These are phyloP conservation scores for Harmothoe impar DNA, from an alignment of 2,888 invertebrate species.

Conservation along the genomic window DNA sequence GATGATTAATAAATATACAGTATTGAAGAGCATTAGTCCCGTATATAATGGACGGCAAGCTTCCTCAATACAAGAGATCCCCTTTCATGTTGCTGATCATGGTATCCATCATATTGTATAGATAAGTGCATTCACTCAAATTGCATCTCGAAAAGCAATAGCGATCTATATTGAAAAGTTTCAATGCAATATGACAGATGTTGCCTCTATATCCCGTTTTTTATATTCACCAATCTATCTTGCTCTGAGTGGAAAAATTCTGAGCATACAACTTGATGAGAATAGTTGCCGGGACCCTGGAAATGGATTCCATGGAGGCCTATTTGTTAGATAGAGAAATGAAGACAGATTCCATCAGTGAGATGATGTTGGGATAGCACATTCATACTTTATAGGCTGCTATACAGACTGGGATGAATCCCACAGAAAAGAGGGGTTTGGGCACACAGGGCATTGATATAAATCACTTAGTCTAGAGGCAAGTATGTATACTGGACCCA, in stretches of 20 bases:
- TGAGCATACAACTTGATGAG: no score
- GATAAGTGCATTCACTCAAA: background rate
- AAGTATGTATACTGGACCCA: slow-evolving; percentile 6
- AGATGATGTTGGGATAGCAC: background rate
- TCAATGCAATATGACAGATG: background rate
- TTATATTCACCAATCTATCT: no score
- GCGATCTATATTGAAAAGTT: background rate
- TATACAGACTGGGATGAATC: slow-evolving; percentile 11
- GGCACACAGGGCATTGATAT: background rate
- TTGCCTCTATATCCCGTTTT: no score
- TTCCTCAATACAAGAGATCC: no score
- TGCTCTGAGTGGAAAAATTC: no score
- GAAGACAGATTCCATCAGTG: slow-evolving; percentile 39
- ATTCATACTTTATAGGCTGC: slow-evolving; percentile 44
- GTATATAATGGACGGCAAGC: no score
- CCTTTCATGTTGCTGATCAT: no score
- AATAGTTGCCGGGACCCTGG: no score
- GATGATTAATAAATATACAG: no score
- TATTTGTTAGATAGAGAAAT: background rate
- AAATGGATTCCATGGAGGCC: no score
- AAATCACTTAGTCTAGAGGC: slow-evolving; percentile 30
- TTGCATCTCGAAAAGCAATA: background rate
- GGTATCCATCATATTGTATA: background rate
- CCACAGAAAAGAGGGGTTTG: slow-evolving; percentile 12
- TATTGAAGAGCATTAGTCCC: no score